These are phyloP conservation scores for Hypocryptadius cinnamomeus DNA, from an alignment of 2,113 vertebrate genomes.

Conservation along the genomic window DNA sequence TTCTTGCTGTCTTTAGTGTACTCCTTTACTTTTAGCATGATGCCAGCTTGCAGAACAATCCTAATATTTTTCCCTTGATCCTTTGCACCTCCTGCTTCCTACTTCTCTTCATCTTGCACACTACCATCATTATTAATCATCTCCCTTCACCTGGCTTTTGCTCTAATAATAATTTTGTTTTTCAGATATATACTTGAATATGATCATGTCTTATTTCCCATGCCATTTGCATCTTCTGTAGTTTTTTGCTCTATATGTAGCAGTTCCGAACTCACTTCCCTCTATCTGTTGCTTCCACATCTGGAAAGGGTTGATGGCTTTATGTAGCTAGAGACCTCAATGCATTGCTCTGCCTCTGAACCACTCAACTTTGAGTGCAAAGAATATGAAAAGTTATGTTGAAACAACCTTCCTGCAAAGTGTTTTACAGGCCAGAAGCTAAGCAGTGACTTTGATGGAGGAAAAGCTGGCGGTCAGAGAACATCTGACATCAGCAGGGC, in stretches of 20 bases:
- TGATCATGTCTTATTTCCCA: not conserved
- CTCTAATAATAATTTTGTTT: not conserved
- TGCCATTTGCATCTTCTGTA: not conserved
- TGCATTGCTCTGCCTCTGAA: not conserved
- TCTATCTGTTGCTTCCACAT: not conserved
- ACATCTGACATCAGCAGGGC: not conserved
- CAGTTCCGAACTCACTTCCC: not conserved
- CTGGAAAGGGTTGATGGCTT: not conserved
- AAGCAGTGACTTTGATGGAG: not conserved
- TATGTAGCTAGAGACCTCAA: not conserved
- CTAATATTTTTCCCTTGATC: not conserved
- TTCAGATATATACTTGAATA: not conserved
- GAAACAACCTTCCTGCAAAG: not conserved
- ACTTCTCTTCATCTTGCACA: not conserved
- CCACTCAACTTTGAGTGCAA: not conserved
- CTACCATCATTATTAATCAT: not conserved
- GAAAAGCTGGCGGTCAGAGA: not conserved
- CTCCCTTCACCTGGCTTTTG: not conserved
- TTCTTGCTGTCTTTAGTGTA: not conserved
- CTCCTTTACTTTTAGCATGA: not conserved
- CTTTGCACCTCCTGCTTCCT: not conserved
- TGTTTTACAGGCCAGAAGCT: not conserved
- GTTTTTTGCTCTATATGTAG: not conserved
- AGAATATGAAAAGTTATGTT: not conserved
- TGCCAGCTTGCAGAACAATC: not conserved